These are phyloP conservation scores for Macroglossus sobrinus DNA, from an alignment of 2,113 vertebrate genomes.

Conservation along the genomic window DNA sequence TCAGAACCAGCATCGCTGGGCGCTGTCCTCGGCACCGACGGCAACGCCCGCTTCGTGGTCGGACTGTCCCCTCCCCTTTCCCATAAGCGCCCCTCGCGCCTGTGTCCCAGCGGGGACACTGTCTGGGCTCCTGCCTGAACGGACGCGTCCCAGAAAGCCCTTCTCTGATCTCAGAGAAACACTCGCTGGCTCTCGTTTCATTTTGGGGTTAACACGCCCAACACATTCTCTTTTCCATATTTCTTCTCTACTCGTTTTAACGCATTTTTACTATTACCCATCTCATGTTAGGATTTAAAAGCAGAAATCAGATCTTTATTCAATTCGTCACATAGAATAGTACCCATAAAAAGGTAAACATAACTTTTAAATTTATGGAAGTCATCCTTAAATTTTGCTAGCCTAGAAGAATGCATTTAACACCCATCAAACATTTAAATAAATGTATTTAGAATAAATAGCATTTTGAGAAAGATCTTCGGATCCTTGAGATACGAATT, in stretches of 20 bases:
- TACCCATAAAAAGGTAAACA: not conserved
- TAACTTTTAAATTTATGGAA: not conserved
- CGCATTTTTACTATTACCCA: not conserved
- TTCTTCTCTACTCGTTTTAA: not conserved
- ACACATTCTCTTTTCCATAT: not conserved
- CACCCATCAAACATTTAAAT: not conserved
- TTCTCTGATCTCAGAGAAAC: not conserved
- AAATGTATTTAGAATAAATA: not conserved
- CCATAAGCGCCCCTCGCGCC: too few species aligned
- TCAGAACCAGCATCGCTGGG: not conserved
- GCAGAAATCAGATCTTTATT: not conserved
- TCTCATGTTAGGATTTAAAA: not conserved
- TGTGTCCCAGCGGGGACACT: not conserved
- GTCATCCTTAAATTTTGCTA: constrained; percentile 12
- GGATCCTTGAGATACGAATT: not conserved
- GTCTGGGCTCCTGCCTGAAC: not conserved
- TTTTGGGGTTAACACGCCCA: not conserved
- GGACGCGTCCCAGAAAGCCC: too few species aligned
- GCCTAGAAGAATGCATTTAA: not conserved
- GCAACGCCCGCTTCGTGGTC: not conserved
- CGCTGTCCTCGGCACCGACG: not conserved
- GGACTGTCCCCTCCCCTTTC: not conserved
- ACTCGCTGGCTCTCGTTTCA: not conserved
- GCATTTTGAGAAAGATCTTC: not conserved
- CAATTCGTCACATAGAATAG: not conserved